Percentiles rank a stretch among this genome's conserved stretches.
phyloP scores from a whole-genome alignment of 2,113 vertebrate species.

The Blennius ocellaris region DNA sequence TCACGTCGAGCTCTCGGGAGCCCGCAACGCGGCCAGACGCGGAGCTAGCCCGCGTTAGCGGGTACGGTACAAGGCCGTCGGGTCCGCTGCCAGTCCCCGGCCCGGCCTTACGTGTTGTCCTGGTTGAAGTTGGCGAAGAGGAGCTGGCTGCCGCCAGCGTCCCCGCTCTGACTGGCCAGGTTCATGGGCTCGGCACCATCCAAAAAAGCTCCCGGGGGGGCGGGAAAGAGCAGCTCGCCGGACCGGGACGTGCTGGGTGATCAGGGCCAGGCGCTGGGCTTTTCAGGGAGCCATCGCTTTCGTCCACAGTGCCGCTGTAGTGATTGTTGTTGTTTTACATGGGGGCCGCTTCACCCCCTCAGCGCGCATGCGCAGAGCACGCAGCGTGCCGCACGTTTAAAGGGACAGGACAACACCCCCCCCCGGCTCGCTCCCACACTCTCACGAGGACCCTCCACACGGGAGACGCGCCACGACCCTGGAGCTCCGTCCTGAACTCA shows the following conservation, averaged over 20 bases:
- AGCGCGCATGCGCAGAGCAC: conserved; percentile 73
- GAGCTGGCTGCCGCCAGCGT: conserved; percentile 94
- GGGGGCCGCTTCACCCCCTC: conserved; percentile 48
- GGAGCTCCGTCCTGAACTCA: background rate
- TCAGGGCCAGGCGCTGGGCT: background rate
- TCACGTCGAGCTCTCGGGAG: background rate
- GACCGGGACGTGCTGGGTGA: background rate
- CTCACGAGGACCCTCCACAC: no score
- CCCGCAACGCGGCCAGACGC: background rate
- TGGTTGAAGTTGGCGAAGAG: conserved; percentile 99
- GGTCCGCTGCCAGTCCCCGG: conserved; percentile 39
- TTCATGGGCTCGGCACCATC: conserved; percentile 89
- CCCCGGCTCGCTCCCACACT: no score
- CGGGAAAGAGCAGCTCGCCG: conserved; percentile 59
- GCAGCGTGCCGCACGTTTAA: conserved; percentile 58
- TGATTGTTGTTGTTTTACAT: conserved; percentile 84
- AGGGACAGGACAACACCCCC: conserved; percentile 45
- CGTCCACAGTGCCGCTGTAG: conserved; percentile 32
- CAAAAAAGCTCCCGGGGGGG: conserved; percentile 34
- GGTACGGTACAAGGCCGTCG: conserved; percentile 51
- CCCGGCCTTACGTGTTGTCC: conserved; percentile 95
- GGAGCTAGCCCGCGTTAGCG: conserved; percentile 43
- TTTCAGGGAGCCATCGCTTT: conserved; percentile 67
- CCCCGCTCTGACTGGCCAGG: conserved; percentile 95
- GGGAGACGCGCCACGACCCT: no score